A percentile compares a stretch with the other conserved stretches of the same genome.
Evolutionary conservation across 1,140 invertebrate species (phyloP).

Genomic region (Tetranychus cinnabarinus): DNA sequence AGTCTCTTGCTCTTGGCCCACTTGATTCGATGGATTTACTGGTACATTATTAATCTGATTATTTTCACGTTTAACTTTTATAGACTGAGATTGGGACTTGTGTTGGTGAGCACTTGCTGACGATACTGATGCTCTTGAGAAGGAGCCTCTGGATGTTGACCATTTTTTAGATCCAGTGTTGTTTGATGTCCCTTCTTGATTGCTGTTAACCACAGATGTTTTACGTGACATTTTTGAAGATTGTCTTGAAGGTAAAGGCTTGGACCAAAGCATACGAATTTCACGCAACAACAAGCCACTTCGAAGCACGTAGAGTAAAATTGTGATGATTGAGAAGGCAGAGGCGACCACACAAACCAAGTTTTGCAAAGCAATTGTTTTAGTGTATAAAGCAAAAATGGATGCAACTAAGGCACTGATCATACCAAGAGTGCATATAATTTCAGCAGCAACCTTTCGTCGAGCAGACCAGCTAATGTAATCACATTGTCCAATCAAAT

Average conservation of each 20-base stretch:
- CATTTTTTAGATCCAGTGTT: too few relatives aligned
- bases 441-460: constrained; percentile 4
- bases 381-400: background rate
- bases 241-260: background rate
- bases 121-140: too few relatives aligned
- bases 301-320: background rate
- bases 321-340: background rate
- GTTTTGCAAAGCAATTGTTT: background rate
- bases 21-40: too few relatives aligned
- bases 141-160: too few relatives aligned
- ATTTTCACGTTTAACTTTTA: too few relatives aligned
- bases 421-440: background rate
- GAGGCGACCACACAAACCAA: background rate
- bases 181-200: too few relatives aligned
- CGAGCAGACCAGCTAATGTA: background rate
- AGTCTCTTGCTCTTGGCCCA: too few relatives aligned
- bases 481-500: constrained; percentile 10
- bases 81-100: too few relatives aligned
- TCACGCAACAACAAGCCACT: background rate
- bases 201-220: too few relatives aligned
- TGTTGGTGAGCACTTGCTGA: too few relatives aligned
- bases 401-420: background rate
- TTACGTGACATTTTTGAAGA: background rate
- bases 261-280: background rate
- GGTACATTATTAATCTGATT: too few relatives aligned